Evolutionary conservation across 2,113 vertebrate genomes (phyloP), one percentile per base, ranked within the genome.

Genomic region (Setophaga petechia): DNA sequence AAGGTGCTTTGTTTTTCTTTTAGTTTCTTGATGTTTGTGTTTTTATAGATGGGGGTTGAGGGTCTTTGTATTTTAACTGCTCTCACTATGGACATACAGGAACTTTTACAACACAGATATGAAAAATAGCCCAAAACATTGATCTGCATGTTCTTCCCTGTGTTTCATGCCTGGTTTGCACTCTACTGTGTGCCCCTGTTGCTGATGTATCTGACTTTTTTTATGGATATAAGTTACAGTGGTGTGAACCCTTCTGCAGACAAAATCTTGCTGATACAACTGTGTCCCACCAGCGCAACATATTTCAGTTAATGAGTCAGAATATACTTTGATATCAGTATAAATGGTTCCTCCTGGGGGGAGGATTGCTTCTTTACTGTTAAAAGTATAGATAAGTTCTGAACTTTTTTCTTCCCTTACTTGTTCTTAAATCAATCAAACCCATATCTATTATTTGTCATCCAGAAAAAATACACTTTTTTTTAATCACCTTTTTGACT

Each of bases 231-330:
- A 78, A 96, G 41, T 71, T 92, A 51, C 28, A 58, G 23, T 30
- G 9, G 54, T 78, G 46, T 5, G 24, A 96, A 81, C n/a, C n/a
- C 52, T 87, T 93, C 37, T 43, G 57, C 35, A 92, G 83, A 75
- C 68, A 94, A 94, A 94, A 91, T 94, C 93, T 95, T 95, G 59
- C 85, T 90, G 92, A 88, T 91, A 78, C 37, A 90, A 95, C 75
- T 88, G 76, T 86, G 68, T 94, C 79, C 58, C 71, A 92, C 73
- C 46, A 95, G 54, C 81, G 82, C 74, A 93, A 92, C 61, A 3
- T 92, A 75, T 88, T 94, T 95, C 92, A 92, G 93, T 93, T 96
- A 94, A 84, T 92, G 94, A 95, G 79, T 96, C 95, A 97, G 93
- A 95, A 94, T 84, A 84, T 41, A 46, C 69, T 96, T 96, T 94